phyloP scores from a whole-genome alignment of 2,113 vertebrate genomes.

The Hydropotes inermis region DNA sequence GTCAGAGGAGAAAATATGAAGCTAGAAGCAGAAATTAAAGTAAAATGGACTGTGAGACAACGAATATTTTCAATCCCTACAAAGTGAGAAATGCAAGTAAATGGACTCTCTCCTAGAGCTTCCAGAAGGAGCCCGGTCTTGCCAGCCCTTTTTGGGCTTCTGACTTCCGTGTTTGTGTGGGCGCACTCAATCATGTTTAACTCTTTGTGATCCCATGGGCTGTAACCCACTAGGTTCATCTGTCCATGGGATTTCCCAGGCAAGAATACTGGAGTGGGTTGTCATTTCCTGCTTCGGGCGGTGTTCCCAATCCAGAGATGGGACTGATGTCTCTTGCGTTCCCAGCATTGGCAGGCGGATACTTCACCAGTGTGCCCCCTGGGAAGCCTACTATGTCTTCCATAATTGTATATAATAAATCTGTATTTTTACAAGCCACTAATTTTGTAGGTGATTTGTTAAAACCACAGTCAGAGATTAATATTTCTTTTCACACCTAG shows the following conservation, averaged over 20 bases:
- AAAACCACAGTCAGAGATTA: not conserved
- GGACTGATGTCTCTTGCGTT: accelerated
- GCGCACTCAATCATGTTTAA: not conserved
- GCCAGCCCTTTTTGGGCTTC: not conserved
- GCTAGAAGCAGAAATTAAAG: not conserved
- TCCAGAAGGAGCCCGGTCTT: not conserved
- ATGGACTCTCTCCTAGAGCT: not conserved
- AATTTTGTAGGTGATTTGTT: not conserved
- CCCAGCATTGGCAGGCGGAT: accelerated
- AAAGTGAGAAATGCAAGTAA: not conserved
- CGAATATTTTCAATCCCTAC: not conserved
- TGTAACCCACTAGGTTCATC: not conserved
- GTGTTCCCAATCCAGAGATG: not conserved
- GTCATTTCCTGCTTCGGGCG: not conserved
- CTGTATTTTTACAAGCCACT: not conserved
- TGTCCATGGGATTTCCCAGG: not conserved
- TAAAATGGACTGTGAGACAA: not conserved
- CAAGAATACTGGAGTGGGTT: not conserved
- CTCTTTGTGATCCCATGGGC: not conserved
- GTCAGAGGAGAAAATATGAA: not conserved
- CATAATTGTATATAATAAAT: not conserved
- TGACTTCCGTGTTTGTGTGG: not conserved
- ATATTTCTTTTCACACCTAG: not conserved
- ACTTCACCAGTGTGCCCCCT: not conserved
- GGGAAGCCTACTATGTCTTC: not conserved